Conservation (phyloP, 2,797 vertebrate species). For the Sebastes steindachneri region DNA sequence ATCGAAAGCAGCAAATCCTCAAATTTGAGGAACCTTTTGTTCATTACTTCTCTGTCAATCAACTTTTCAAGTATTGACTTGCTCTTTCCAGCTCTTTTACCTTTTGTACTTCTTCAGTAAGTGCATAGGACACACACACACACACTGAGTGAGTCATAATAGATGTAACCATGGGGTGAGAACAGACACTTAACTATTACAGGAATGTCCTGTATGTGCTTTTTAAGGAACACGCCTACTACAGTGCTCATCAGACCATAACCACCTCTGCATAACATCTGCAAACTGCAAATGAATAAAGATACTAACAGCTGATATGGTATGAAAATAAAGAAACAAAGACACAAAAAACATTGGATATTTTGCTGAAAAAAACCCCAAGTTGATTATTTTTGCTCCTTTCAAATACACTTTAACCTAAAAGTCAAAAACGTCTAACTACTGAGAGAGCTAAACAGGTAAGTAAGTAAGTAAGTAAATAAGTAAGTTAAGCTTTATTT, state of each 20-base stretch:
- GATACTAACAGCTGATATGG: background rate
- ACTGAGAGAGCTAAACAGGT: background rate
- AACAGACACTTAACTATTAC: background rate
- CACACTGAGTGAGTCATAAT: too few species aligned
- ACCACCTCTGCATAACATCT: background rate
- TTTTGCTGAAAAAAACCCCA: background rate
- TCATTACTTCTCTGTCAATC: background rate
- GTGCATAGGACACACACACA: background rate
- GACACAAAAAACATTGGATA: background rate
- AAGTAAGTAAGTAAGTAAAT: too few species aligned
- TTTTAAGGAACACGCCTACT: background rate
- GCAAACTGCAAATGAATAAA: background rate
- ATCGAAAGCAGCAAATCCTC: background rate
- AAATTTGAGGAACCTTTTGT: too few species aligned
- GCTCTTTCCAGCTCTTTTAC: background rate
- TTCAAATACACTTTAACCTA: background rate
- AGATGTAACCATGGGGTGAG: background rate
- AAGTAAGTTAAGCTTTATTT: too few species aligned
- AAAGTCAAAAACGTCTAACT: background rate
- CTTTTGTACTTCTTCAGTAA: background rate
- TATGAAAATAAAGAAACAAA: background rate
- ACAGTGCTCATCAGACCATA: background rate
- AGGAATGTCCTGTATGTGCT: background rate
- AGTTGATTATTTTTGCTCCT: background rate
- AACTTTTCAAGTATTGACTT: background rate